Base-by-base conservation (phyloP, 2,888 invertebrate species). In the Achlya flavicornis region DNA sequence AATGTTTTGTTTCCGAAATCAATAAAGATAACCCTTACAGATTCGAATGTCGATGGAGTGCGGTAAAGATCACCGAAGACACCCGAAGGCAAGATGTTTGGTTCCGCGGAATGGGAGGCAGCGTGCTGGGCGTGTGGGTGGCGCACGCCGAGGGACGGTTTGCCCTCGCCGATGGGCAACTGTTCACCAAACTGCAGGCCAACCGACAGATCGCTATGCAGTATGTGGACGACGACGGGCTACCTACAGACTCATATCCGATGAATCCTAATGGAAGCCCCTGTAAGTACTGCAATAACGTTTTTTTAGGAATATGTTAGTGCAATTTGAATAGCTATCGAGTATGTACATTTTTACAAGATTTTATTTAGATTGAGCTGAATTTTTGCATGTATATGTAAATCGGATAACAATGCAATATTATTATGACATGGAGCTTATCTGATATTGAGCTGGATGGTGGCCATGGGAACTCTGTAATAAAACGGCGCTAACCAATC, bases 81-180 rank as follows among this genome's bases (percentile, higher is more conserved):
- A 83, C 80, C 4, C 95, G 96, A 0, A 94, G 95, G 0, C 67
- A 76, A 0, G 94, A 97, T 4, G 96, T 99, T 1, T 98, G 99
- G 98, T 93, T 99, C 75, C 90, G 94, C 63, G 97, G 96, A n/a
- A 98, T 99, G 98, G 96, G 96, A 64, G 96, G 95, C 38, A 96
- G 97, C n/a, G 93, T 96, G 1, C 94, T 99, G n/a, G 99, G 99
- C 3, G 97, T 98, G 74, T 99, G 99, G 99, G 95, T 98, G 3
- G 98, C 99, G 4, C 99, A 99, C 85, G 99, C 98, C 0, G 99
- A 99, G 93, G 99, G 99, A 71, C 94, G 95, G 70, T 97, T 97
- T 78, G 93, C 95, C 0, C 95, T 96, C 75, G 91, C 94, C 14
- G 90, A 94, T 48, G 71, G 92, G 0, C 63, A 70, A 0, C 79